Evolutionary conservation across 2,113 vertebrate species (phyloP).

Genomic region (Otocyon megalotis): DNA sequence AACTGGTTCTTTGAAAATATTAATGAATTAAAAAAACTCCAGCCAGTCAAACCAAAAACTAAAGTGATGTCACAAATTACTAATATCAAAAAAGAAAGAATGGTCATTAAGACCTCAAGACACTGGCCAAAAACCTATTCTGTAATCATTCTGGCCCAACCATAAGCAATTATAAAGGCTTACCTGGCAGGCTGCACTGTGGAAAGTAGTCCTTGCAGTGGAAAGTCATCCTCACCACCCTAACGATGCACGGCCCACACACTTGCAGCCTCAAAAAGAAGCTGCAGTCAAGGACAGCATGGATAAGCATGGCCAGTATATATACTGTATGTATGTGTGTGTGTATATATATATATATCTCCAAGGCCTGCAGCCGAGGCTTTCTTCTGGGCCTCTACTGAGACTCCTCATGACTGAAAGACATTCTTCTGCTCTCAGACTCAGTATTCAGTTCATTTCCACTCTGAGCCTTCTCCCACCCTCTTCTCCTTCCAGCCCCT

Average conservation of each 20-base stretch:
- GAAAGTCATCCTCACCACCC: accelerated
- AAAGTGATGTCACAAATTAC: background rate
- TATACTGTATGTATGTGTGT: no score
- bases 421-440: background rate
- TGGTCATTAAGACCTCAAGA: background rate
- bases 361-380: background rate
- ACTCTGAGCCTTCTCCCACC: background rate
- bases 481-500: accelerated
- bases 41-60: background rate
- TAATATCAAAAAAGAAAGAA: background rate
- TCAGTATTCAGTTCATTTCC: background rate
- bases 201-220: no score
- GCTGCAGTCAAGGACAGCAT: background rate
- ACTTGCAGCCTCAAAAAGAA: background rate
- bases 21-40: background rate
- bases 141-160: background rate
- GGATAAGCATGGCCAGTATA: no score
- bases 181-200: no score
- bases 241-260: accelerated
- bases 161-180: background rate
- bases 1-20: background rate
- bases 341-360: no score
- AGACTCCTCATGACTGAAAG: background rate
- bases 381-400: background rate
- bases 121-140: no score